Percentiles rank a stretch among this genome's conserved stretches.
These are phyloP conservation scores for Lophius piscatorius DNA, from an alignment of 2,113 vertebrate species.

Conservation along the genomic window DNA sequence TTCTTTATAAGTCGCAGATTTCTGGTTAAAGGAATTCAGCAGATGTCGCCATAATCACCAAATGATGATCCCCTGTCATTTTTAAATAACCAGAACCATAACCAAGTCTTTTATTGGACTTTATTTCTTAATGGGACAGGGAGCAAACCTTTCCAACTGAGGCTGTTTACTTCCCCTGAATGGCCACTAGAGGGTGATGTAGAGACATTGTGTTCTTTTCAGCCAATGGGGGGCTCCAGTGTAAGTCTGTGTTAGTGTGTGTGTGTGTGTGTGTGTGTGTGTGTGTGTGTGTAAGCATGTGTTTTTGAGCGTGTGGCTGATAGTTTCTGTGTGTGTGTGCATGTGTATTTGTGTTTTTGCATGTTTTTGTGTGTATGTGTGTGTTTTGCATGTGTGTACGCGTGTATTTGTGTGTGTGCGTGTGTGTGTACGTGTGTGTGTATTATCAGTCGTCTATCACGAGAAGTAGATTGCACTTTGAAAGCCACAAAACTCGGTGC, in stretches of 20 bases:
- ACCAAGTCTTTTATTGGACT: background rate
- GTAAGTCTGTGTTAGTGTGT: too few relatives aligned
- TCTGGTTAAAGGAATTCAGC: too few relatives aligned
- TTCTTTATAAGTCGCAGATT: too few relatives aligned
- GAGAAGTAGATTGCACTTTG: conserved; percentile 16
- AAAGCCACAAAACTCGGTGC: conserved; percentile 21
- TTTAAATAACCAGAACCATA: background rate
- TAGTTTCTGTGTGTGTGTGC: too few relatives aligned
- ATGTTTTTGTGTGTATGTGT: background rate
- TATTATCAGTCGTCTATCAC: conserved; percentile 1
- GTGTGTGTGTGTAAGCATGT: conserved; percentile 3
- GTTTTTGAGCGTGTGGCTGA: too few relatives aligned
- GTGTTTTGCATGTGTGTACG: background rate
- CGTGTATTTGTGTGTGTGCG: background rate
- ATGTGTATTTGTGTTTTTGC: background rate
- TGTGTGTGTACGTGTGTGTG: conserved; percentile 1
- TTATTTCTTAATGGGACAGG: background rate
- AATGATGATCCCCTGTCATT: background rate
- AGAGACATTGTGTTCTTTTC: conserved; percentile 65
- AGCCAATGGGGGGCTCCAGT: conserved; percentile 22
- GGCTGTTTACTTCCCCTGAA: background rate
- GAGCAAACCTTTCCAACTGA: background rate
- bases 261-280: conserved; percentile 2
- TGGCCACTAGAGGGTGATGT: conserved; percentile 59
- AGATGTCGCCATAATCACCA: background rate